Base-by-base conservation (phyloP, 2,113 vertebrate genomes). In the Pleuronectes platessa region DNA sequence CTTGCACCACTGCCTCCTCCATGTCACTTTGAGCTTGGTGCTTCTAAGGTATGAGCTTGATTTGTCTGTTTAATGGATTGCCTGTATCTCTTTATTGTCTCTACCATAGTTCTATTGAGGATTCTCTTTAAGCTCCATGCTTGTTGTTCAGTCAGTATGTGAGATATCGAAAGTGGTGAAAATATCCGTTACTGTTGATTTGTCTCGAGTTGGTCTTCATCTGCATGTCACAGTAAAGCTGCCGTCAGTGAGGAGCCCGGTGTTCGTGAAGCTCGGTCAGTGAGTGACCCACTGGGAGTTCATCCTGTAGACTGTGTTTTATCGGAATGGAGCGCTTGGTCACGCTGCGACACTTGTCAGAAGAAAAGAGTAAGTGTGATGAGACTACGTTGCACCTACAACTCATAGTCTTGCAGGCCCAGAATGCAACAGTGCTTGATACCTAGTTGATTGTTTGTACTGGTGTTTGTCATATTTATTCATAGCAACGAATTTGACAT, bases 281-380 rank as follows among this genome's bases (percentile, higher is more conserved):
- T 27, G 26, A 70, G 61, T 4, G 8, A 37, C 6, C 73, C 21
- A 0, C 47, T 0, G 4, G 2, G 61, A 0, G 90, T 84, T 0
- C 83, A 88, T 7, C 95, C 96, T 0, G 82, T 95, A 3, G 94
- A 98, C 83, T 99, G 98, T 20, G 1, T 14, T 1, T 78, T 95
- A 54, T 97, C 97, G 0, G 71, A 92, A 42, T 99, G 97, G 97
- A 96, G 95, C 13, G 24, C 93, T 0, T 99, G 98, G 97, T 96
- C 95, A 20, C 72, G 70, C 0, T 99, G 97, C 63, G 96, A 99
- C 72, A 83, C 94, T 68, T 98, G 97, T 81, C 95, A 95, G 79
- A 96, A 94, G 68, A 97, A 95, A 86, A 95, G 93, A 89, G 97
- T 98, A 86, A 95, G 95, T 93, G 59, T 74, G 58, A 72, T 58